Base-by-base conservation (phyloP, 2,888 invertebrate genomes). In the Epistrophe eligans region DNA sequence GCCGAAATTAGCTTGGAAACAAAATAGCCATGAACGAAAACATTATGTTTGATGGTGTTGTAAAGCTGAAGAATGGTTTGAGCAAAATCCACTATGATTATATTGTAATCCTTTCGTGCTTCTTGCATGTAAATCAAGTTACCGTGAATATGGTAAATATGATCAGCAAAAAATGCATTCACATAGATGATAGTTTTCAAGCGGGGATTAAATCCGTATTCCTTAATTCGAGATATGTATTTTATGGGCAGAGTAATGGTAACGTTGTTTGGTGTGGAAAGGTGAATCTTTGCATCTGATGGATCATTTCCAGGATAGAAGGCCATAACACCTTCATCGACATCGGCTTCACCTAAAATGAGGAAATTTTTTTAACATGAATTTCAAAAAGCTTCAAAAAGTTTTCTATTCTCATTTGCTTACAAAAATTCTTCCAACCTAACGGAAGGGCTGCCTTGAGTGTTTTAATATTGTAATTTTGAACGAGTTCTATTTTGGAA, bases 321-420 rank as follows among this genome's bases (percentile, higher is more conserved):
- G 1, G 90, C 84, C 91, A 91, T 91, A 9, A 92, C 90, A 19
- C 91, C 90, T 88, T 91, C 91, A 66, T 91, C 91, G 3, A 91
- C 90, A 0, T 91, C 90, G 0, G 92, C 89, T 58, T 90, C 90
- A 79, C 91, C 91, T 91, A 50, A 7, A 80, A 43, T 13, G 1
- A 32, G 0, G 1, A 8, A 4, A 15, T 0, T 15, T 8, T 7
- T 52, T 15, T 28, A 15, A 52, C 15, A 15, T 13, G 24, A 24
- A 52, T 2, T 52, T 24, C 2, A 8, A 52, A 15, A 24, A 32
- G 6, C 4, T 32, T 6, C 7, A 35, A 32, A 32, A 6, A 4
- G 0, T 24, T 32, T 4, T 11, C 19, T 6, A 50, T 13, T 13
- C 0, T 50, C 19, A 10, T 50, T 50, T 11, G 28, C 79, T 79